phyloP scores from a whole-genome alignment of 2,797 vertebrate genomes.

The Xerus rutilus region DNA sequence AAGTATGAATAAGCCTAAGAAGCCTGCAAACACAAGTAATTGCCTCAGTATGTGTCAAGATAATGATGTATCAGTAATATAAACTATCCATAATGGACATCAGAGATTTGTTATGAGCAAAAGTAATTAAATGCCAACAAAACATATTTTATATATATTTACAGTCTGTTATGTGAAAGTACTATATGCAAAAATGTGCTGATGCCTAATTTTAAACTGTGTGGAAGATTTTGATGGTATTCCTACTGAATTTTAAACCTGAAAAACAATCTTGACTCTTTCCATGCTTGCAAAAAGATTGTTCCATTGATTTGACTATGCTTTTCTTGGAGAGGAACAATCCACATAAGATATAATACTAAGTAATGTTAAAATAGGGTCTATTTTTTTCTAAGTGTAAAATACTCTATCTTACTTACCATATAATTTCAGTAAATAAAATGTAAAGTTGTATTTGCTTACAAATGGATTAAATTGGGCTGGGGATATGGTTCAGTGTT shows the following conservation, averaged over 20 bases:
- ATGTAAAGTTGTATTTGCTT: background rate
- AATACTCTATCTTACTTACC: background rate
- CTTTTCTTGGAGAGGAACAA: background rate
- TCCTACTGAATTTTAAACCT: background rate
- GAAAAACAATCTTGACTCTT: background rate
- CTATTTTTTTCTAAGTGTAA: background rate
- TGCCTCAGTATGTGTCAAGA: conserved; percentile 49
- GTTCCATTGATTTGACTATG: background rate
- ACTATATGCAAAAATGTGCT: background rate
- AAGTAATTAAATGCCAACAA: conserved; percentile 60
- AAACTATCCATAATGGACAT: conserved; percentile 43
- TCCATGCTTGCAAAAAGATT: background rate
- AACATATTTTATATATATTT: background rate
- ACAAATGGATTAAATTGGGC: background rate
- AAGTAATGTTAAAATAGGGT: background rate
- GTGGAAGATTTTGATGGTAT: background rate
- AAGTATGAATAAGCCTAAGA: conserved; percentile 48
- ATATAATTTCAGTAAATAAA: background rate
- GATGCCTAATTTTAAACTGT: background rate
- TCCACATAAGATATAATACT: background rate
- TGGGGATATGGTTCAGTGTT: too few relatives aligned
- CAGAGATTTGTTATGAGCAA: conserved; percentile 60
- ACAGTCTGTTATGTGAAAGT: background rate
- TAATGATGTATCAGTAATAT: conserved; percentile 57
- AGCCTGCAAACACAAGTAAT: conserved; percentile 18